These are phyloP conservation scores for Sebastes iracundus DNA, from an alignment of 2,797 vertebrate species.

Conservation along the genomic window DNA sequence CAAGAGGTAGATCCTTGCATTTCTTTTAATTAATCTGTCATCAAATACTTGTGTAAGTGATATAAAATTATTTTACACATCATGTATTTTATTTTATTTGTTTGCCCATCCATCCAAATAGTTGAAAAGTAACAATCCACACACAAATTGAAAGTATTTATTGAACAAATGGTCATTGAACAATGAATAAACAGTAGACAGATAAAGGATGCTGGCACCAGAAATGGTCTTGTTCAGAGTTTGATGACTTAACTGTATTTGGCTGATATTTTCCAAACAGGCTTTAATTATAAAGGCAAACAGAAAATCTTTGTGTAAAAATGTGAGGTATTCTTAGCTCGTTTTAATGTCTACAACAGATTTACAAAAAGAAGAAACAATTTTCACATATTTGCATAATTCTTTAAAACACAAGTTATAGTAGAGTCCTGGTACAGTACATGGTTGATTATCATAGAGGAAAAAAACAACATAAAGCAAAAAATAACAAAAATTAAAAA, in stretches of 20 bases:
- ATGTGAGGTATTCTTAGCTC: constrained; percentile 86
- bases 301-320: constrained; percentile 70
- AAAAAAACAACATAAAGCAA: constrained; percentile 72
- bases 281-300: constrained; percentile 51
- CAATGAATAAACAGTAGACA: constrained; percentile 76
- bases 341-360: constrained; percentile 78
- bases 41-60: background rate
- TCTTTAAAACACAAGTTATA: constrained; percentile 79
- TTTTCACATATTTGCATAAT: constrained; percentile 84
- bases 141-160: constrained; percentile 91
- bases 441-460: constrained; percentile 83
- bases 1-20: background rate
- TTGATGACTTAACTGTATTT: constrained; percentile 59
- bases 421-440: constrained; percentile 83
- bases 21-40: background rate
- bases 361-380: constrained; percentile 71
- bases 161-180: constrained; percentile 85
- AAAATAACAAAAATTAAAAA: constrained; percentile 79
- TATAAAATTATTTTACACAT: background rate
- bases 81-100: background rate
- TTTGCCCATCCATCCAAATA: background rate
- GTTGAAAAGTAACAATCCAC: constrained; percentile 76
- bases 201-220: constrained; percentile 61
- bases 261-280: constrained; percentile 58
- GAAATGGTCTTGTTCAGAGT: constrained; percentile 57